phyloP scores from a whole-genome alignment of 2,113 vertebrate species.

The Leuciscus idus region DNA sequence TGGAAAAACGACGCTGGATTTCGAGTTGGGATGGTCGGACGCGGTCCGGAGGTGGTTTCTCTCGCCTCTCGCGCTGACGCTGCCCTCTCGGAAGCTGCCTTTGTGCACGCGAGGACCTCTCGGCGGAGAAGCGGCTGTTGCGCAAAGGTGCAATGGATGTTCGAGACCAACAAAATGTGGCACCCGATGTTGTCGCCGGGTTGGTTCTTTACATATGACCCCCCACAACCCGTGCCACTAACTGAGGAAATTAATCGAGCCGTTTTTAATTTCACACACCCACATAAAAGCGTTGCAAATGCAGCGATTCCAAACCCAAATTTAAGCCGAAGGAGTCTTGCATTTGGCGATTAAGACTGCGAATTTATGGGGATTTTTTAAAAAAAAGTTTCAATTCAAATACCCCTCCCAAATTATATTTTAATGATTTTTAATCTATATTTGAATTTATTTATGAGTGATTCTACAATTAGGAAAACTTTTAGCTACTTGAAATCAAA shows the following conservation, averaged over 20 bases:
- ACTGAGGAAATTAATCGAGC: not conserved
- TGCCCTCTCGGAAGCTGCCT: conserved; percentile 76
- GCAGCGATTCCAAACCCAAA: conserved; percentile 10
- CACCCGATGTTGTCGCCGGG: conserved; percentile 35
- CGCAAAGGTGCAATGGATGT: conserved; percentile 80
- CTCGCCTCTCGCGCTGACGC: conserved; percentile 64
- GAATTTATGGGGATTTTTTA: not conserved
- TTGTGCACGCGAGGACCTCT: conserved; percentile 80
- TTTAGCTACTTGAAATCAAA: not conserved
- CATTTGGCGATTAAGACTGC: not conserved
- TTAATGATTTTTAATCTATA: not conserved
- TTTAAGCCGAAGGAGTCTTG: not conserved
- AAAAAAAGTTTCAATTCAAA: not conserved
- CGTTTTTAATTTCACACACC: not conserved
- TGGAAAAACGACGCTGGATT: conserved; percentile 36
- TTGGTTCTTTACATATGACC: conserved; percentile 22
- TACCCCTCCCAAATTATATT: not conserved
- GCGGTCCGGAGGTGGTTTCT: conserved; percentile 66
- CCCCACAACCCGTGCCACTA: not conserved
- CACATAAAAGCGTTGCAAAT: not conserved
- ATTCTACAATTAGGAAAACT: not conserved
- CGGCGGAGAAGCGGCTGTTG: conserved; percentile 74
- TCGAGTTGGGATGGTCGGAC: conserved; percentile 50
- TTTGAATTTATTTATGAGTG: not conserved
- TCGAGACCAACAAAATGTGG: conserved; percentile 56